These are phyloP conservation scores for Aldrovandia affinis DNA, from an alignment of 2,797 vertebrate genomes.

Conservation along the genomic window DNA sequence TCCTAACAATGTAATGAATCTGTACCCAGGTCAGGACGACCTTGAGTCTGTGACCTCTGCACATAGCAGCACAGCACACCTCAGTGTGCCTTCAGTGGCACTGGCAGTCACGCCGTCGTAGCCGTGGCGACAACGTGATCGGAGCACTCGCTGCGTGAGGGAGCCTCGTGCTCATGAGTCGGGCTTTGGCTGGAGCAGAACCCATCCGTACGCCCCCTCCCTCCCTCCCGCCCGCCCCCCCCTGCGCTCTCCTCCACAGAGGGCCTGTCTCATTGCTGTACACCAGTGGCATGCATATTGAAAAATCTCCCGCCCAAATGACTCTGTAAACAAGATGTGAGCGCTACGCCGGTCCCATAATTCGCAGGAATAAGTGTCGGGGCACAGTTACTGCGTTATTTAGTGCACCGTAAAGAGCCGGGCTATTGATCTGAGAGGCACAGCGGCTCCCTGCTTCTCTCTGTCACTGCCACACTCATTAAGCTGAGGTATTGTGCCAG, in stretches of 20 bases:
- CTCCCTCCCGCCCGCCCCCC: neutral
- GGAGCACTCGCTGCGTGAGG: no score
- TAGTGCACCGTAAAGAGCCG: slow-evolving; percentile 70
- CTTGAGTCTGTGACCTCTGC: no score
- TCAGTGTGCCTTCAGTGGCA: no score
- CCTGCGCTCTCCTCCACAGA: neutral
- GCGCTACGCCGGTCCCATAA: slow-evolving; percentile 61
- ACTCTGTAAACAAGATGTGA: slow-evolving; percentile 73
- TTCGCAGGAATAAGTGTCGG: slow-evolving; percentile 70
- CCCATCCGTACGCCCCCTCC: no score
- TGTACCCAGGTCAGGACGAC: no score
- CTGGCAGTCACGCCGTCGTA: neutral
- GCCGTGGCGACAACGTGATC: neutral
- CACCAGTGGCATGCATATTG: slow-evolving; percentile 55
- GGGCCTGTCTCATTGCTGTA: neutral
- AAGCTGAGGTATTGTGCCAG: slow-evolving; percentile 69
- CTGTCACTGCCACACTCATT: slow-evolving; percentile 75
- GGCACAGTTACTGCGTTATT: slow-evolving; percentile 73
- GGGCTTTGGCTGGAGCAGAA: neutral
- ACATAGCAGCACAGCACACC: no score
- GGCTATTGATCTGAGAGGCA: slow-evolving; percentile 76
- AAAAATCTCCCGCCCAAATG: slow-evolving; percentile 58
- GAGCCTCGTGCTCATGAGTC: neutral
- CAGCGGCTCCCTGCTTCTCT: slow-evolving; percentile 71
- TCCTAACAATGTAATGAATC: no score